A percentile compares a stretch with the other conserved stretches of the same genome.
Evolutionary conservation across 1,140 invertebrate genomes (phyloP).

Genomic region (Lordiphosa stackelbergi): DNA sequence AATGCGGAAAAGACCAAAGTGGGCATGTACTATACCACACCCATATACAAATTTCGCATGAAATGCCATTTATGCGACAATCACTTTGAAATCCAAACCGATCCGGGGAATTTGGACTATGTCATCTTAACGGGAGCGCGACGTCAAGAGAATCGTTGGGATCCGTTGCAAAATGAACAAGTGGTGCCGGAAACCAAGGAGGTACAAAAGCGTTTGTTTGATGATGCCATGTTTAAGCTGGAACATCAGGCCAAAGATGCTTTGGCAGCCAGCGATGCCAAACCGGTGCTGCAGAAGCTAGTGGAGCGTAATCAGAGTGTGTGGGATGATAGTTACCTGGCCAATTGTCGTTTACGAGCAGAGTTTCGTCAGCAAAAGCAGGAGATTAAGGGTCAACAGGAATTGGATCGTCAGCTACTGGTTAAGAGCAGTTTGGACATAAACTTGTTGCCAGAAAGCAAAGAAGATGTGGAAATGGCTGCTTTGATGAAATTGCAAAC

Average conservation of each 20-base stretch:
- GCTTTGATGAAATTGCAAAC: slow-evolving; percentile 84
- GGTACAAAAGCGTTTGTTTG: slow-evolving; percentile 89
- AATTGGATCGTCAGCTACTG: slow-evolving; percentile 85
- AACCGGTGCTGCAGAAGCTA: slow-evolving; percentile 85
- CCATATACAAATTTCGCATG: slow-evolving; percentile 98
- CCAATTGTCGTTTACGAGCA: slow-evolving; percentile 89
- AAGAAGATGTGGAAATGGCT: slow-evolving; percentile 88
- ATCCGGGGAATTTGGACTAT: slow-evolving; percentile 98
- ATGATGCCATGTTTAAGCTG: slow-evolving; percentile 97
- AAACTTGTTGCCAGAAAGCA: slow-evolving; percentile 85
- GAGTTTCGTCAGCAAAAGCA: slow-evolving; percentile 89
- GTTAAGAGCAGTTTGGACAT: slow-evolving; percentile 89
- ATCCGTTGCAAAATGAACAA: slow-evolving; percentile 97
- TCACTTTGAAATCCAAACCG: slow-evolving; percentile 99
- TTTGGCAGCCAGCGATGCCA: slow-evolving; percentile 83
- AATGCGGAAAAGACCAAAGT: slow-evolving; percentile 99
- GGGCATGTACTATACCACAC: slow-evolving; percentile 99
- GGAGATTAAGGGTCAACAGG: slow-evolving; percentile 83
- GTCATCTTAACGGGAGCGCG: slow-evolving; percentile 95
- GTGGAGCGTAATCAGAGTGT: slow-evolving; percentile 86
- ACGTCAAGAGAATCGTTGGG: slow-evolving; percentile 98
- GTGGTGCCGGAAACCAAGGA: slow-evolving; percentile 93
- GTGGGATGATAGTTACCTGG: slow-evolving; percentile 94
- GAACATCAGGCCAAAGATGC: slow-evolving; percentile 93
- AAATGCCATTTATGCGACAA: slow-evolving; percentile 99